Base-by-base conservation (phyloP, 2,797 vertebrate species). In the Phyllotis vaccarum region DNA sequence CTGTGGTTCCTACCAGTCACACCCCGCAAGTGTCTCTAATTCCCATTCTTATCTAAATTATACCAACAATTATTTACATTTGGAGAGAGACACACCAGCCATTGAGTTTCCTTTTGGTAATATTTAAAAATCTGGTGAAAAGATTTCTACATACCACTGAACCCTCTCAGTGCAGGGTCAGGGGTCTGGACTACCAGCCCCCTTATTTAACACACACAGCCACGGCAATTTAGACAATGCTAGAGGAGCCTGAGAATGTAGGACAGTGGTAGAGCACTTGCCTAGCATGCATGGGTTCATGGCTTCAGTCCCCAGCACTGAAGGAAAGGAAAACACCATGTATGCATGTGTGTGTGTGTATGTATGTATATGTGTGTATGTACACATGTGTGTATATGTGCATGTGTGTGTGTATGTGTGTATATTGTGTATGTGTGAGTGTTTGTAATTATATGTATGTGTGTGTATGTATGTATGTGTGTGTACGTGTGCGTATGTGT, bases 91-190 rank as follows among this genome's bases (percentile, higher is more conserved):
- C 16, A 49, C 40, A 86, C n/a, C 27, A 92, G 60, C 49, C 52
- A 24, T 60, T 81, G 46, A 78, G 93, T 93, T 95, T 88, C 80
- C 52, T 14, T 8, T 54, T 81, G 37, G 66, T 46, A 96, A 92
- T 95, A 76, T 86, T 82, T 76, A 75, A 82, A 29, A 83, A 12
- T 92, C 27, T 1, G 34, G 56, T 52, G 86, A 43, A 66, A 74
- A 60, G 82, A 82, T n/a, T 85, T 43, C 52, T 86, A 13, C 21
- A 88, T 72, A 37, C 76, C 89, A 19, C 31, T 7, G 9, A 22
- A 87, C 24, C 72, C 82, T n/a, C 56, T 90, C 37, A 37, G 34
- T 24, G 40, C 19, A 31, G 10, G 64, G 52, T 3, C 37, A 49
- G 40, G 81, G 21, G 40, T 24, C 58, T 82, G 13, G 64, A 21